Base-by-base conservation (phyloP, 2,113 vertebrate species). In the Scortum barcoo region DNA sequence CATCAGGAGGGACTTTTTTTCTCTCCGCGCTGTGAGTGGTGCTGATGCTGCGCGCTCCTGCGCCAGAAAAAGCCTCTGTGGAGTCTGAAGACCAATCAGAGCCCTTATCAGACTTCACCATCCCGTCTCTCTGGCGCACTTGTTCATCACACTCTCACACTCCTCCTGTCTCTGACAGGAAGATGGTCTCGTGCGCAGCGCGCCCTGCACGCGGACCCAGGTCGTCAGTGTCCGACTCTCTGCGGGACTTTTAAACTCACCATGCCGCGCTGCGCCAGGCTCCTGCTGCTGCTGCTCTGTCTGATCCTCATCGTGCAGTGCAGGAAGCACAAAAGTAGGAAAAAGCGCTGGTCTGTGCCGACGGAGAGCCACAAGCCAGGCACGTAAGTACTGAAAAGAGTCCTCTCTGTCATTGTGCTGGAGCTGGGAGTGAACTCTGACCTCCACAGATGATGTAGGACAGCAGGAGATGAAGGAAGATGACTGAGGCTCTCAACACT, bases 201-300 rank as follows among this genome's bases (percentile, higher is more conserved):
- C 63, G n/a, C 57, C 79, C 70, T 53, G 20, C 48, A 72, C 51
- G 78, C 24, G 63, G 76, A 78, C 38, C 63, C 1, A 7, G 24
- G 61, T 33, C 72, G 72, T 38, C 77, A 7, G 57, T 44, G 24
- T 28, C 11, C 38, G 50, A 51, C 53, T 68, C 38, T 13, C 83
- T 69, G 72, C 88, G 46, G 90, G 83, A 88, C 72, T 22, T 38
- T 24, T 84, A 74, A 33, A 74, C 67, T 78, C 94, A 93, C 44
- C 87, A 99, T 99, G 97, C 93, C 92, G 94, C 82, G 80, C 81
- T 94, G 94, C 71, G 50, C 91, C 67, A 95, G 95, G 89, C 66
- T 97, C 33, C 66, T 96, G 81, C 84, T 97, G 16, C 54, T 97
- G 5, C 86, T 96, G 7, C 84, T 97, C 69, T 98, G 95, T 72